Base-by-base conservation (phyloP, 2,797 vertebrate genomes). In the Danio tinwini region DNA sequence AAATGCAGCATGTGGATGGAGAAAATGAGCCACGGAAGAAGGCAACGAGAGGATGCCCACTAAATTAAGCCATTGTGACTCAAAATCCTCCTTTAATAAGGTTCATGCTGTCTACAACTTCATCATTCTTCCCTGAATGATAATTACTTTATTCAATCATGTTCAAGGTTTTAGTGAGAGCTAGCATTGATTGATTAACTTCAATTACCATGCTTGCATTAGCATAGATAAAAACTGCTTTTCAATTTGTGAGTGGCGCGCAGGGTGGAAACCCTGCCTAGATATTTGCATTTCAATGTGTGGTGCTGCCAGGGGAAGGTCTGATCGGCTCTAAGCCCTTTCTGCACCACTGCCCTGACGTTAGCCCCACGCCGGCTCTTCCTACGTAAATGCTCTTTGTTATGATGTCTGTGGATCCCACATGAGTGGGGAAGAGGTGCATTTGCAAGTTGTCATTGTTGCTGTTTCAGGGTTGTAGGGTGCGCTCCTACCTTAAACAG, bases 141-240 rank as follows among this genome's bases (percentile, higher is more conserved):
- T 99, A 99, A 99, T 99, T 99, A 98, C 98, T 98, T 99, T 99
- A 99, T 99, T 99, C 98, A 99, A 99, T 99, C 98, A 98, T 98
- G 98, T 99, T 99, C 97, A 97, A 98, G 97, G 97, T 98, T 99
- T 99, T 99, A 98, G 98, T 96, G 97, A 98, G 98, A 98, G 97
- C 97, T 97, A 99, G 98, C 98, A 99, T 98, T 99, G 98, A 99
- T 99, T 99, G 98, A 99, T 99, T 99, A 99, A 99, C 98, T 99
- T 99, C 98, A 99, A 99, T 99, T 99, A 99, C 98, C 97, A 97
- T 98, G 97, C 98, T 98, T 96, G 97, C 97, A 99, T 99, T 99
- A 98, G 98, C 98, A 99, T 99, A 99, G 98, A 99, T 99, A 99
- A 99, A 99, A 99, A 99, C 97, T 99, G 98, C 97, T 99, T 99